Percentiles rank a stretch among this genome's conserved stretches.
These are phyloP conservation scores for Nephila pilipes DNA, from an alignment of 1,140 invertebrate species.

Conservation along the genomic window DNA sequence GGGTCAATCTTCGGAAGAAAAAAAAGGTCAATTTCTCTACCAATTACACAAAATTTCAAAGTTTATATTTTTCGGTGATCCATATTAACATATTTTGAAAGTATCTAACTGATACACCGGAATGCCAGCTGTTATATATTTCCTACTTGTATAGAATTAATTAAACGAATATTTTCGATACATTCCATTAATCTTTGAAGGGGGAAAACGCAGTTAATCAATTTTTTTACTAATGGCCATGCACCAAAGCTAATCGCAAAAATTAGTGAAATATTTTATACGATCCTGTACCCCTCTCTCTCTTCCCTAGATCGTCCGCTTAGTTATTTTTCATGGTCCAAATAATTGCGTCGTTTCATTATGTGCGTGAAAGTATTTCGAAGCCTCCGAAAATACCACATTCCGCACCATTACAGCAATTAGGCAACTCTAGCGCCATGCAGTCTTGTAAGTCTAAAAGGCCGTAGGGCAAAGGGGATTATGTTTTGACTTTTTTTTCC, in stretches of 20 bases:
- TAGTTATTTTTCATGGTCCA: slow-evolving; percentile 62
- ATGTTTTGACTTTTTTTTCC: slow-evolving; percentile 1
- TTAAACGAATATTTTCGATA: slow-evolving; percentile 21
- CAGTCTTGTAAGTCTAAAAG: slow-evolving; percentile 62
- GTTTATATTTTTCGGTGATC: too few relatives aligned
- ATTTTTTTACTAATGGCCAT: not conserved
- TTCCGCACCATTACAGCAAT: slow-evolving; percentile 71
- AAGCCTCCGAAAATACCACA: slow-evolving; percentile 52
- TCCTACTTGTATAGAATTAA: not conserved
- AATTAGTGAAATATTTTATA: not conserved
- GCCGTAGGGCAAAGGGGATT: slow-evolving; percentile 11
- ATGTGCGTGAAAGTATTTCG: slow-evolving; percentile 70
- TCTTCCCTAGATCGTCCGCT: not conserved
- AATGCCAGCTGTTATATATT: too few relatives aligned
- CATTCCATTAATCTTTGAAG: slow-evolving; percentile 53
- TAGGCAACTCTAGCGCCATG: slow-evolving; percentile 73
- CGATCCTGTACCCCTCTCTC: not conserved
- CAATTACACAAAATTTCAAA: too few relatives aligned
- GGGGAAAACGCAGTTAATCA: slow-evolving; percentile 50
- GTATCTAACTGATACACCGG: too few relatives aligned
- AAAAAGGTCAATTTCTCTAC: too few relatives aligned
- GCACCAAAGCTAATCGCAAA: slow-evolving; percentile 38
- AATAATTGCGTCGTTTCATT: slow-evolving; percentile 67
- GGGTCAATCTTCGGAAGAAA: too few relatives aligned
- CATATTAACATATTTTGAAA: too few relatives aligned